These are phyloP conservation scores for Corythaeola cristata DNA, from an alignment of 2,113 vertebrate genomes.

Conservation along the genomic window DNA sequence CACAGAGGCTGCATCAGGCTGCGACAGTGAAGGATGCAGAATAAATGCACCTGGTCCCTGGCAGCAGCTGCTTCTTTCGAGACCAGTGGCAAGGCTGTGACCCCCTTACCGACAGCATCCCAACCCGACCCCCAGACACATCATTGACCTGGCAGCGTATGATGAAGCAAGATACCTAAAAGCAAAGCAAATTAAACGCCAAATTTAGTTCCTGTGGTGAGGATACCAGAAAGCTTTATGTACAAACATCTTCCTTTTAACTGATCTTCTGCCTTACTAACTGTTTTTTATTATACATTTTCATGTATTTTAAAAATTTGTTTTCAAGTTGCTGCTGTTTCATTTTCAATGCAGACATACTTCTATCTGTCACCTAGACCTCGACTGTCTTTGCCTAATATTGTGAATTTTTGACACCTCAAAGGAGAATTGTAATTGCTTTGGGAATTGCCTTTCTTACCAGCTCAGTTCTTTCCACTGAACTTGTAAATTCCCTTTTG, in stretches of 20 bases:
- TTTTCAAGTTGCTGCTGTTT: background rate
- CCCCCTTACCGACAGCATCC: background rate
- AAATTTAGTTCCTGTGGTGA: background rate
- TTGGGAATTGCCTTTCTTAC: background rate
- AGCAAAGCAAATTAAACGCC: background rate
- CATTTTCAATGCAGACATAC: background rate
- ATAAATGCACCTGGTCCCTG: background rate
- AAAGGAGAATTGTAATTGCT: background rate
- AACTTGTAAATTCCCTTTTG: background rate
- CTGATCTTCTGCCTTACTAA: background rate
- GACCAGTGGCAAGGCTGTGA: rapidly evolving
- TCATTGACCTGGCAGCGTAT: background rate
- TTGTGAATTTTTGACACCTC: background rate
- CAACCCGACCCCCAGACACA: background rate
- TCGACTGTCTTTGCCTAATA: background rate
- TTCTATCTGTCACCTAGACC: background rate
- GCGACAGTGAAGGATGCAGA: background rate
- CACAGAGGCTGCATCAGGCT: background rate
- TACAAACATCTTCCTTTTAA: background rate
- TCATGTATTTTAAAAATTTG: background rate
- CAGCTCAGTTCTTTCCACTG: background rate
- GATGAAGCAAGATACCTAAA: background rate
- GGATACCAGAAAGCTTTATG: background rate
- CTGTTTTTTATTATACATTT: background rate
- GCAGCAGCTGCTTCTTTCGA: background rate